Evolutionary conservation across 2,797 vertebrate species (phyloP).

Genomic region (Cyclopterus lumpus): DNA sequence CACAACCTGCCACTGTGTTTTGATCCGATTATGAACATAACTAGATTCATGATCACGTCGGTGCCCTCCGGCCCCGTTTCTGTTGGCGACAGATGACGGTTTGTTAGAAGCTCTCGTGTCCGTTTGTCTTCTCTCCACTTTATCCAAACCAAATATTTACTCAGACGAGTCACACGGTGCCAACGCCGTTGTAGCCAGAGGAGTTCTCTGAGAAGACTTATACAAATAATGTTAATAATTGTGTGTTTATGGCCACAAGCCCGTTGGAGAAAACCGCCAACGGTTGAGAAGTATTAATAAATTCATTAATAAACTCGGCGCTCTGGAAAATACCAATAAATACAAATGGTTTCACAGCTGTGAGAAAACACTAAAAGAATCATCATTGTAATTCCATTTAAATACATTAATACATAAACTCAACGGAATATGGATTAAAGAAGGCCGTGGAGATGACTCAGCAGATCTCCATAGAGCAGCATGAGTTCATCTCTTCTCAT

Average conservation of each 20-base stretch:
- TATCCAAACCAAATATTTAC: slow-evolving; percentile 56
- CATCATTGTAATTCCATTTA: background rate
- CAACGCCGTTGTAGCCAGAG: slow-evolving; percentile 20
- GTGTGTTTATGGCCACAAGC: slow-evolving; percentile 6
- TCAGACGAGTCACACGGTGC: slow-evolving; percentile 38
- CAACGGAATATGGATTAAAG: background rate
- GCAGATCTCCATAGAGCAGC: slow-evolving; percentile 15
- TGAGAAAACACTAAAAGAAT: background rate
- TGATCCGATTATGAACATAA: slow-evolving; percentile 2
- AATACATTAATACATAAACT: background rate
- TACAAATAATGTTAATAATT: background rate
- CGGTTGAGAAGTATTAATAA: too few relatives aligned
- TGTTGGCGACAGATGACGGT: background rate
- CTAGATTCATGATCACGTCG: background rate
- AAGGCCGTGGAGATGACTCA: slow-evolving; percentile 39
- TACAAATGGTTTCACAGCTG: background rate
- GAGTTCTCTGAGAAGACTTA: background rate
- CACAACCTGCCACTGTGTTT: background rate
- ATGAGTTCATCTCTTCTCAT: slow-evolving; percentile 4
- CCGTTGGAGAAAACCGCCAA: too few relatives aligned
- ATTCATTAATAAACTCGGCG: too few relatives aligned
- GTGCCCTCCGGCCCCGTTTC: slow-evolving; percentile 3
- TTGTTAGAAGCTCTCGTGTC: background rate
- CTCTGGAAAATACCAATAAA: background rate
- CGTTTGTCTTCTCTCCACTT: slow-evolving; percentile 17